Evolutionary conservation across 1,140 invertebrate genomes (phyloP), one percentile per base, ranked within the genome.

Genomic region (Amyelois transitella): DNA sequence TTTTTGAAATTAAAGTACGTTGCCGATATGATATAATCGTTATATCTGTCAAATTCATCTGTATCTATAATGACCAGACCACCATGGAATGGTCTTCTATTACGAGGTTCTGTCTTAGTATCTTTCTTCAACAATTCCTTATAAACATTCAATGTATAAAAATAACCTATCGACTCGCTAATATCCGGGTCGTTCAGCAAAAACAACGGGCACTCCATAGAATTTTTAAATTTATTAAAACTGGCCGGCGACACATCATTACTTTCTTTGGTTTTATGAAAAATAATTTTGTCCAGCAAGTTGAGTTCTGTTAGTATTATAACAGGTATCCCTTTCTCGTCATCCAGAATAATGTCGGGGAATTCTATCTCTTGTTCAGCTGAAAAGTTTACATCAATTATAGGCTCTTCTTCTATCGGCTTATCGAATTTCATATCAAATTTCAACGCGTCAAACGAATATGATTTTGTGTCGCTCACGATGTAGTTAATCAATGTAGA

Each of bases 81-180:
- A 0, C 67, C 67, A 45, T 60, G 59, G 14, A 58, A 70, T 2
- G 56, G 56, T 51, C 22, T 58, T 48, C 64, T 51, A n/a, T 64
- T 72, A 8, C 61, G 54, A 8, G 69, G 62, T 2, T 73, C 71
- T 17, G 52, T 65, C 17, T 53, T 62, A 12, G 8, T 50, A 21
- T 44, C 32, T 1, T 58, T 61, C 18, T 18, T 58, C 18, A 73
- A 53, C 6, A 73, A 53, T 22, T 73, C 52, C 59, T 70, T 67
- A 47, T 70, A 73, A 24, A 71, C 71, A 60, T 58, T 66, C 14
- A 66, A 55, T 53, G 70, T 72, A 43, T 72, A 72, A 55, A 72
- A 72, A 45, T 65, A 72, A 19, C 70, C 64, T 6, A 72, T 65
- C 6, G 70, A 66, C 1, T 64, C 62, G 43, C 58, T 62, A 1